A percentile compares a stretch with the other conserved stretches of the same genome.
These are phyloP conservation scores for Morpho deidamia DNA, from an alignment of 2,888 invertebrate genomes.

Conservation along the genomic window DNA sequence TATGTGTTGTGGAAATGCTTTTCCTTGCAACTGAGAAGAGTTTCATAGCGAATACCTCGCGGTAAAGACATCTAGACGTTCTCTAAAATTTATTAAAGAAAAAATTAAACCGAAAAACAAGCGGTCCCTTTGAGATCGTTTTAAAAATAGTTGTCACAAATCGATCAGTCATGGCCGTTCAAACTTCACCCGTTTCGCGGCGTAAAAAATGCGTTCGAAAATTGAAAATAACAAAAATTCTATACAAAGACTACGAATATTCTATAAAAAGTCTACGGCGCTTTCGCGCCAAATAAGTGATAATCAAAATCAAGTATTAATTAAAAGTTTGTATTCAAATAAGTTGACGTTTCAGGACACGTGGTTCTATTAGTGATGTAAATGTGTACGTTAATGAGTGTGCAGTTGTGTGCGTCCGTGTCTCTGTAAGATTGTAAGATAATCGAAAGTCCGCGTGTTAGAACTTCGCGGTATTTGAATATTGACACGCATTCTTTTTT, in stretches of 20 bases:
- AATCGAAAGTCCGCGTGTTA: conserved; percentile 43
- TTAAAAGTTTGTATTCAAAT: conserved; percentile 25
- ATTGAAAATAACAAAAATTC: conserved; percentile 27
- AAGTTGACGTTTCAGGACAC: conserved; percentile 35
- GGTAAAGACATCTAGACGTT: conserved; percentile 74
- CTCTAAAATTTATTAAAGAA: conserved; percentile 35
- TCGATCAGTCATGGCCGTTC: conserved; percentile 53
- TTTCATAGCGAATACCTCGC: conserved; percentile 79
- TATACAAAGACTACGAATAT: too few species aligned
- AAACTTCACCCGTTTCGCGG: conserved; percentile 60
- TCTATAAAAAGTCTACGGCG: conserved; percentile 25
- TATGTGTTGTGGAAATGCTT: conserved; percentile 76
- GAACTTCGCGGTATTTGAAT: conserved; percentile 22
- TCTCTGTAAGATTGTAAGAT: conserved; percentile 44
- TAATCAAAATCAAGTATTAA: conserved; percentile 33
- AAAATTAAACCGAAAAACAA: conserved; percentile 19
- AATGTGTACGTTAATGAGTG: conserved; percentile 73
- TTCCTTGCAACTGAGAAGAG: conserved; percentile 79
- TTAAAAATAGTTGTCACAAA: conserved; percentile 33
- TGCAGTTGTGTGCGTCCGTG: conserved; percentile 53
- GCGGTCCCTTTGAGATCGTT: conserved; percentile 13
- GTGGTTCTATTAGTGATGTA: conserved; percentile 62
- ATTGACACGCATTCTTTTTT: conserved; percentile 12
- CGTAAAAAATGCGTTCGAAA: conserved; percentile 49
- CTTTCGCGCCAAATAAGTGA: conserved; percentile 46